Evolutionary conservation across 2,888 invertebrate species (phyloP), one percentile per base, ranked within the genome.

Genomic region (Lycophotia porphyrea): DNA sequence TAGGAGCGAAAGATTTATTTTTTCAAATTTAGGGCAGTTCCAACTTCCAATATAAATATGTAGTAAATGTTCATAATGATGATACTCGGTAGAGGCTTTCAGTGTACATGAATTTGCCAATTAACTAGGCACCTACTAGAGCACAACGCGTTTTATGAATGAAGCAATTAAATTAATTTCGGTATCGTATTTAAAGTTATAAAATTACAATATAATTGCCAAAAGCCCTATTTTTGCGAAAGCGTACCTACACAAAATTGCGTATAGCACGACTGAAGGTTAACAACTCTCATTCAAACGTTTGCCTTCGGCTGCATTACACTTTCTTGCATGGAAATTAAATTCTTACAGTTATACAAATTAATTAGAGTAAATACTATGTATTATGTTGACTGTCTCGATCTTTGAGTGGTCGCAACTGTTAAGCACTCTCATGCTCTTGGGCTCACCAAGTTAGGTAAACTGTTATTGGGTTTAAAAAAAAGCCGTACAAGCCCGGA

Each of bases 191-290:
- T 36, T n/a, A 68, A 63, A 61, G 31, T 65, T 24, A 55, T 52
- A 60, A 69, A 58, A 63, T 52, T 66, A 80, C n/a, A 58, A 67
- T 77, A 47, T 55, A 31, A 78, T 76, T 66, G 36, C 60, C 65
- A 15, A 85, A 76, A 85, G 76, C 74, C 84, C 74, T 74, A 79
- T 74, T 76, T 76, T 84, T 84, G 61, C 75, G 76, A 84, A 82
- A 84, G 86, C 69, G 49, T 72, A 73, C 66, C 74, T 77, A 76
- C 47, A 72, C 31, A 58, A 76, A 81, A 70, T 74, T 74, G 61
- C 72, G 34, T 75, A 71, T 58, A 68, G 60, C 73, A 63, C 49
- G 5, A 13, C 27, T 52, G 80, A 77, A 86, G 86, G 86, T 72
- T 47, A 86, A 52, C 87, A 70, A 76, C 86, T 87, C 77, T 87